Percentiles rank a stretch among this genome's conserved stretches.
Evolutionary conservation across 2,797 vertebrate species (phyloP).

Genomic region (Danio albolineatus): DNA sequence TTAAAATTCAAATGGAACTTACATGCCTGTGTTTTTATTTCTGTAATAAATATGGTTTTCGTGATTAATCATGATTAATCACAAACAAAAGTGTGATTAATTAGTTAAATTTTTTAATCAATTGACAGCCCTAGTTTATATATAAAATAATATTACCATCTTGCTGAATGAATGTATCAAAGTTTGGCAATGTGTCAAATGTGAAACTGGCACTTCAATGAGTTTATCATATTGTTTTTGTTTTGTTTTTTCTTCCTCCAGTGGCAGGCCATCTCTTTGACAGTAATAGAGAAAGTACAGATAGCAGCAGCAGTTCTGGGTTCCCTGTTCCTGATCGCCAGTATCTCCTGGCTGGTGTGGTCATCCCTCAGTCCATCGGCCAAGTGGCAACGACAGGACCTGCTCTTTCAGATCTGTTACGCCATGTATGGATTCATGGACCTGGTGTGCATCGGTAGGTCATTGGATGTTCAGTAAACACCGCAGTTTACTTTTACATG

Average conservation of each 20-base stretch:
- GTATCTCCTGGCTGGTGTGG: conserved; percentile 92
- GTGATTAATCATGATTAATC: too few relatives aligned
- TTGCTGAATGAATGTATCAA: not conserved
- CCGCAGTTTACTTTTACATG: not conserved
- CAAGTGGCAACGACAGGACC: conserved; percentile 91
- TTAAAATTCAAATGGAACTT: too few relatives aligned
- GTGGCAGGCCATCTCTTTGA: conserved; percentile 93
- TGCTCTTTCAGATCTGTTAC: conserved; percentile 93
- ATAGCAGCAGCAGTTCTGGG: conserved; percentile 89
- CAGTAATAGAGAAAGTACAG: conserved; percentile 91
- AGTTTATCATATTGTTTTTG: not conserved
- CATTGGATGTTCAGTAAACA: not conserved
- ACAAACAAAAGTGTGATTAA: too few relatives aligned
- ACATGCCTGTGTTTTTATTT: too few relatives aligned
- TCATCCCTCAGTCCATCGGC: conserved; percentile 89
- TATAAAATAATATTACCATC: too few relatives aligned
- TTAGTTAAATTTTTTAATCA: too few relatives aligned
- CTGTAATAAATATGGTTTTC: too few relatives aligned
- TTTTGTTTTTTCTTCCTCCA: conserved; percentile 58
- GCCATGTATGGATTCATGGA: conserved; percentile 94
- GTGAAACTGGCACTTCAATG: not conserved
- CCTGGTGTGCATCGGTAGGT: conserved; percentile 89
- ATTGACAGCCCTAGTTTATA: too few relatives aligned
- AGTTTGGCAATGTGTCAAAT: not conserved
- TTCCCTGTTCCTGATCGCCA: conserved; percentile 90